Evolutionary conservation across 1,140 invertebrate genomes (phyloP).

Genomic region (Solenopsis invicta): DNA sequence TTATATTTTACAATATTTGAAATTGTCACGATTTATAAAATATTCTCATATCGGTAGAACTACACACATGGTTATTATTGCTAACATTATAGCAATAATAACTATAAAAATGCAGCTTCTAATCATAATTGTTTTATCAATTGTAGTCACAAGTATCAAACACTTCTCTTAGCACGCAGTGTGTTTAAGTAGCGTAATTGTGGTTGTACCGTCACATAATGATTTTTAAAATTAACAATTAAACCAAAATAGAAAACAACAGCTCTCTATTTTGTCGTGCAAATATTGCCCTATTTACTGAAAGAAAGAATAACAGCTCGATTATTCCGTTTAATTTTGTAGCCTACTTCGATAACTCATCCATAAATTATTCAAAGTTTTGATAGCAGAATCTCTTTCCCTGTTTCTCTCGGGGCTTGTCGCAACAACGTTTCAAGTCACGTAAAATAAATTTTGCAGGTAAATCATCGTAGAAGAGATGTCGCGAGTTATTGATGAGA

Average conservation of each 20-base stretch:
- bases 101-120: too few relatives aligned
- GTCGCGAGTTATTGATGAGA: neutral
- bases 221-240: neutral
- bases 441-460: slow-evolving; percentile 26
- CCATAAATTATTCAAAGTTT: slow-evolving; percentile 6
- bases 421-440: neutral
- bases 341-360: too few relatives aligned
- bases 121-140: too few relatives aligned
- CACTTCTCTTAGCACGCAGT: too few relatives aligned
- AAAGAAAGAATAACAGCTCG: neutral
- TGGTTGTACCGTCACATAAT: neutral
- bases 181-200: neutral
- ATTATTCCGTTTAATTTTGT: neutral
- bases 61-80: too few relatives aligned
- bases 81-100: too few relatives aligned
- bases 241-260: neutral
- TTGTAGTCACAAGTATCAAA: too few relatives aligned
- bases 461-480: neutral
- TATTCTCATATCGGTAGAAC: too few relatives aligned
- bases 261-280: neutral
- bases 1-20: too few relatives aligned
- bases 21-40: too few relatives aligned
- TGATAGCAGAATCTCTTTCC: neutral
- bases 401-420: neutral
- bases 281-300: neutral